Conservation (phyloP, 2,888 invertebrate genomes). For the Lamellibrachia columna region DNA sequence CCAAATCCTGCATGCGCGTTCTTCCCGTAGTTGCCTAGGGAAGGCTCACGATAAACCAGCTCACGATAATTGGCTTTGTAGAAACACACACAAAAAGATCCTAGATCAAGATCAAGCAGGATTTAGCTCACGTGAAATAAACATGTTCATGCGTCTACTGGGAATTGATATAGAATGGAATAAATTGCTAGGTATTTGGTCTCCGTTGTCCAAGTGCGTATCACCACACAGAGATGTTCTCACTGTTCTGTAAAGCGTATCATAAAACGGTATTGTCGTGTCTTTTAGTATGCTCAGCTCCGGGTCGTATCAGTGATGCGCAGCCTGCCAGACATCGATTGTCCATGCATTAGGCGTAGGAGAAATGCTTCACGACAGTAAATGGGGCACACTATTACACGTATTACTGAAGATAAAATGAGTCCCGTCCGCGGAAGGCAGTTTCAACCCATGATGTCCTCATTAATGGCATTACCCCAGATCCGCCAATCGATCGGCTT, state of each 20-base stretch:
- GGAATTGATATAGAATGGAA: background rate
- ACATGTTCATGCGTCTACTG: background rate
- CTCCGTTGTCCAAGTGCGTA: background rate
- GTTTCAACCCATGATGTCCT: background rate
- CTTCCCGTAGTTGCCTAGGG: background rate
- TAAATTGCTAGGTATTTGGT: background rate
- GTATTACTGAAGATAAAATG: background rate
- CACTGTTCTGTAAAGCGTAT: background rate
- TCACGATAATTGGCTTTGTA: background rate
- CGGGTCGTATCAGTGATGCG: background rate
- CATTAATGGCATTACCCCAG: background rate
- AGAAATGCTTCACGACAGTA: background rate
- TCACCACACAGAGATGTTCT: background rate
- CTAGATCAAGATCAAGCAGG: background rate
- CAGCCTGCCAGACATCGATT: background rate
- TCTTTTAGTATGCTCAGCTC: background rate
- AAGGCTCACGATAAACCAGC: background rate
- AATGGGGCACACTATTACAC: background rate
- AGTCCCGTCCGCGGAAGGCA: background rate
- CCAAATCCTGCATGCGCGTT: background rate
- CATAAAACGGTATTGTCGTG: background rate
- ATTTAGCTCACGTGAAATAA: background rate
- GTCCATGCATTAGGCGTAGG: background rate
- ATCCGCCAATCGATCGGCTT: too few relatives aligned
- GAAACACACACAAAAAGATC: background rate